phyloP scores from a whole-genome alignment of 2,888 invertebrate species.

The Leucozona laternaria region DNA sequence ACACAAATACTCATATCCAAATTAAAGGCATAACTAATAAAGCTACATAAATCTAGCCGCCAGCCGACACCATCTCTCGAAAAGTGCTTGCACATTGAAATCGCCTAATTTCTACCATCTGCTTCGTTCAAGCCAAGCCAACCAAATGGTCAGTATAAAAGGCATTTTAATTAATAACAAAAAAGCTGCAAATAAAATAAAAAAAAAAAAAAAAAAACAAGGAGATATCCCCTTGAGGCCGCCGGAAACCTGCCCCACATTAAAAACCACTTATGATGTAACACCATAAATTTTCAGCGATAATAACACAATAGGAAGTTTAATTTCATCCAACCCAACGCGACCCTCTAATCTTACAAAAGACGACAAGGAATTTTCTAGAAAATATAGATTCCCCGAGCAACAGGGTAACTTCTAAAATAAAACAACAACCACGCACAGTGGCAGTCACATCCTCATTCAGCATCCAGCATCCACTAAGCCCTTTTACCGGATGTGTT shows the following conservation, averaged over 20 bases:
- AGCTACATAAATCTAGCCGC: conserved; percentile 15
- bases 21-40: conserved; percentile 38
- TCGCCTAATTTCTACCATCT: conserved; percentile 52
- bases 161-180: conserved; percentile 20
- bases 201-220: conserved; percentile 16
- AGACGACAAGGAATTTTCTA: conserved; percentile 28
- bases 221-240: conserved; percentile 4
- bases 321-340: conserved; percentile 40
- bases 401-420: conserved; percentile 51
- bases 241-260: conserved; percentile 45
- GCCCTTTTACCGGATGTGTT: conserved; percentile 22
- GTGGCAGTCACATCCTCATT: not conserved
- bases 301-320: conserved; percentile 66
- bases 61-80: not conserved
- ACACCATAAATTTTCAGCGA: conserved; percentile 68
- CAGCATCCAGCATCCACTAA: not conserved
- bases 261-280: conserved; percentile 73
- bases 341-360: conserved; percentile 45
- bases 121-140: conserved; percentile 8
- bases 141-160: conserved; percentile 37
- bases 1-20: conserved; percentile 7
- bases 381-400: conserved; percentile 62
- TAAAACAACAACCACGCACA: conserved; percentile 28
- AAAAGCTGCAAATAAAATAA: conserved; percentile 13
- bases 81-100: conserved; percentile 8